phyloP scores from a whole-genome alignment of 2,888 invertebrate genomes.

The Brachyptera risi region DNA sequence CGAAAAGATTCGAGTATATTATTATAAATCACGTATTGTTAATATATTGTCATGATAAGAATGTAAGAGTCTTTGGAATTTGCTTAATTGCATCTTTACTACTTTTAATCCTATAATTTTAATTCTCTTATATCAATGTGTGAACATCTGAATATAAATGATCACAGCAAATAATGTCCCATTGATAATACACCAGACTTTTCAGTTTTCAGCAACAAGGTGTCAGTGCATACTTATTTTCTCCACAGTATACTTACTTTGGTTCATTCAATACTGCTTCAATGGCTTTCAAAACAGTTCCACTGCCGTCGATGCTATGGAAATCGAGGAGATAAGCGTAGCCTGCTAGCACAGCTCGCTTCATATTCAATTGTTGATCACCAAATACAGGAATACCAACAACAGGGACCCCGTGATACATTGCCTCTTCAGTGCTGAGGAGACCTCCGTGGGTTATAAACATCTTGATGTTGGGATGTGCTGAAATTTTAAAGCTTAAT shows the following conservation, averaged over 20 bases:
- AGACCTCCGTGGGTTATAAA: slow-evolving; percentile 59
- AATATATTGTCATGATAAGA: neutral
- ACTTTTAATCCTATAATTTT: no score
- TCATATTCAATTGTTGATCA: slow-evolving; percentile 54
- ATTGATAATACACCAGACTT: no score
- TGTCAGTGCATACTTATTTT: no score
- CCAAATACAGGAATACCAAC: slow-evolving; percentile 51
- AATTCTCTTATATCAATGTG: no score
- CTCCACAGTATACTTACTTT: no score
- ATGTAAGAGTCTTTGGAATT: no score
- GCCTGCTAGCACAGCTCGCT: slow-evolving; percentile 50
- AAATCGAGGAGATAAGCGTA: slow-evolving; percentile 46
- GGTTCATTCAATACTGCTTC: slow-evolving; percentile 36
- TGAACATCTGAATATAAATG: no score
- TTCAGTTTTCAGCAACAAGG: no score
- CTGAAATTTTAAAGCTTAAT: no score
- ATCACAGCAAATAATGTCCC: no score
- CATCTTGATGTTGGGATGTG: slow-evolving; percentile 51
- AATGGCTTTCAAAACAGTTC: slow-evolving; percentile 35
- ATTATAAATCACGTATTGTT: neutral
- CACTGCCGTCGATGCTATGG: slow-evolving; percentile 32
- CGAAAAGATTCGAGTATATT: slow-evolving; percentile 15
- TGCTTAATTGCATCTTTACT: no score
- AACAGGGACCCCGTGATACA: slow-evolving; percentile 48
- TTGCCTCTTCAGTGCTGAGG: slow-evolving; percentile 53